These are phyloP conservation scores for Callospermophilus lateralis DNA, from an alignment of 2,113 vertebrate species.

Conservation along the genomic window DNA sequence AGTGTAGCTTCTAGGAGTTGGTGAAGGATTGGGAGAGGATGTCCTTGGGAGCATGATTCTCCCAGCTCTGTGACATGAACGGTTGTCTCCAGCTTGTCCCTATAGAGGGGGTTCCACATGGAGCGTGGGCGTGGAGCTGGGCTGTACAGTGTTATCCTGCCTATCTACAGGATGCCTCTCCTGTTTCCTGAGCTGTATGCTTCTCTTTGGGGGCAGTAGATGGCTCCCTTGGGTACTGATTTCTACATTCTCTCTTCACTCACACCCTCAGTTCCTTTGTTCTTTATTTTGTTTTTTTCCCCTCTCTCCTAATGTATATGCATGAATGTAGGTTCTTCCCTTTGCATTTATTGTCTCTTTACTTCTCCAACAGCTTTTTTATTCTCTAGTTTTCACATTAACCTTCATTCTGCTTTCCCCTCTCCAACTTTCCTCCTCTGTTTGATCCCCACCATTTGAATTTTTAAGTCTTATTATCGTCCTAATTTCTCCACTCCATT, in stretches of 20 bases:
- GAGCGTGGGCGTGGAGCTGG: rapidly evolving
- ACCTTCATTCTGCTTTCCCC: background rate
- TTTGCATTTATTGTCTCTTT: background rate
- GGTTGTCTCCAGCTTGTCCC: background rate
- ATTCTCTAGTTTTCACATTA: background rate
- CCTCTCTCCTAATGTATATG: background rate
- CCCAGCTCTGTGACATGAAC: background rate
- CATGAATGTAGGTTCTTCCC: background rate
- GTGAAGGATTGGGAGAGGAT: background rate
- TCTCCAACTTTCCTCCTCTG: background rate
- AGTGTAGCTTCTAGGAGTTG: background rate
- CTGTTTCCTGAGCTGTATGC: background rate
- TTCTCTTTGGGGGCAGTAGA: background rate
- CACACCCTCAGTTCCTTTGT: background rate
- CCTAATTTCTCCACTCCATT: background rate
- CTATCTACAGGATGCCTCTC: background rate
- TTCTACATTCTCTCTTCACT: background rate
- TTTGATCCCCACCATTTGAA: background rate
- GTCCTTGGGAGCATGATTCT: background rate
- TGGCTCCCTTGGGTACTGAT: background rate
- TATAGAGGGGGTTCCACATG: background rate
- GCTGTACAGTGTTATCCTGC: rapidly evolving
- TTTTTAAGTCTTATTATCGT: background rate
- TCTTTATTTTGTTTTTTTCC: background rate
- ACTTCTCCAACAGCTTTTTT: background rate